A percentile compares a stretch with the other conserved stretches of the same genome.
These are phyloP conservation scores for Saccostrea glomerata DNA, from an alignment of 1,140 invertebrate genomes.

Conservation along the genomic window DNA sequence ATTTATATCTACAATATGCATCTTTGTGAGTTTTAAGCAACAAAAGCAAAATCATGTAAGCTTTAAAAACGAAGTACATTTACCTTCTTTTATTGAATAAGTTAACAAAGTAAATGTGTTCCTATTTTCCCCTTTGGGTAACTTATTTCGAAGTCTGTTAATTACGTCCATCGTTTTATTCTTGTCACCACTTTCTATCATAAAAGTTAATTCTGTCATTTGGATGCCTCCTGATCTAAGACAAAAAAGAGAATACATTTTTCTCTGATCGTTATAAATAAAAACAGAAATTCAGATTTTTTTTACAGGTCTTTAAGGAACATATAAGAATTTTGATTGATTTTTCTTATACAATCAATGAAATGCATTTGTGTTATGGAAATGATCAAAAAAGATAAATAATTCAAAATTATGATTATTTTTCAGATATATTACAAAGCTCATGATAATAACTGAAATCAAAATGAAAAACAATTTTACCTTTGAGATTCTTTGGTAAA, in stretches of 20 bases:
- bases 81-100: background rate
- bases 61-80: background rate
- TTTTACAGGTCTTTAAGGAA: too few species aligned
- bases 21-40: too few species aligned
- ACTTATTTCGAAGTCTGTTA: background rate
- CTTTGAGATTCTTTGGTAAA: background rate
- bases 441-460: too few species aligned
- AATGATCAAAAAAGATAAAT: too few species aligned
- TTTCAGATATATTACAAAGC: too few species aligned
- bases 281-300: too few species aligned
- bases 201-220: background rate
- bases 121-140: background rate
- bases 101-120: background rate
- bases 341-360: too few species aligned
- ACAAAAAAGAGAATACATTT: background rate
- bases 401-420: too few species aligned
- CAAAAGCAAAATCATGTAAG: too few species aligned
- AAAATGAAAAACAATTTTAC: background rate
- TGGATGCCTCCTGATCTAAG: background rate
- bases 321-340: too few species aligned
- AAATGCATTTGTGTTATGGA: too few species aligned
- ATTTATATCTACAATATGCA: too few species aligned
- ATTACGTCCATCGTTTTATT: background rate
- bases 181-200: background rate
- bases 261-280: background rate